Evolutionary conservation across 2,888 invertebrate species (phyloP).

Genomic region (Drosophila planitibia): DNA sequence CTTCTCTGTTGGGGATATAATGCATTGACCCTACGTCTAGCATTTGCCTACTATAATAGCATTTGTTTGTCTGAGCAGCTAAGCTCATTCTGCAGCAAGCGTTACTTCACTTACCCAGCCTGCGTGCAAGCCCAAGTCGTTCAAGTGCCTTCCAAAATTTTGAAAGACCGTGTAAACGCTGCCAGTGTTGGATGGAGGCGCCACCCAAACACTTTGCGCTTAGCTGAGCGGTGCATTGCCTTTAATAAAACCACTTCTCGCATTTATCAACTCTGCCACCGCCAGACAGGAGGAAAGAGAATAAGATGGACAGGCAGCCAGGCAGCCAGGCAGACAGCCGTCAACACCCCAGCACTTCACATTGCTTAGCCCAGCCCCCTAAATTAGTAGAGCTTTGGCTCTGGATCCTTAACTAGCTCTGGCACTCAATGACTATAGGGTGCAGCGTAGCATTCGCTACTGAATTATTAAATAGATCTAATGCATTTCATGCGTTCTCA

Average conservation of each 20-base stretch:
- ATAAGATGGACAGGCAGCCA: slow-evolving; percentile 1
- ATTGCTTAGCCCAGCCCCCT: slow-evolving; percentile 26
- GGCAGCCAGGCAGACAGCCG: slow-evolving; percentile 16
- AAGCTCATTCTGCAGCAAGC: slow-evolving; percentile 24
- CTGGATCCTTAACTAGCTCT: neutral
- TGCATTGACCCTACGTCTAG: slow-evolving; percentile 26
- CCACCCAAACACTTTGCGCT: slow-evolving; percentile 55
- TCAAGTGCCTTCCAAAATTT: slow-evolving; percentile 27
- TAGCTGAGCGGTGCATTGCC: slow-evolving; percentile 48
- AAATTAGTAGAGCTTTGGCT: slow-evolving; percentile 56
- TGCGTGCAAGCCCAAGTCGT: slow-evolving; percentile 15
- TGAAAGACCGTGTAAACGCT: slow-evolving; percentile 32
- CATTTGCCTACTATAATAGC: slow-evolving; percentile 24
- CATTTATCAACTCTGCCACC: slow-evolving; percentile 33
- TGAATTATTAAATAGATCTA: slow-evolving; percentile 74
- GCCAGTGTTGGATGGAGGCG: neutral
- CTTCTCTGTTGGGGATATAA: slow-evolving; percentile 1
- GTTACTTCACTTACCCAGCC: slow-evolving; percentile 7
- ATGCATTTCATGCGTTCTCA: slow-evolving; percentile 75
- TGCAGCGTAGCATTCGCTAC: slow-evolving; percentile 45
- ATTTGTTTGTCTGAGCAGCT: slow-evolving; percentile 36
- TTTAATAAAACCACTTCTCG: slow-evolving; percentile 40
- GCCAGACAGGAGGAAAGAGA: slow-evolving; percentile 8
- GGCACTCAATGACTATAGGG: slow-evolving; percentile 20
- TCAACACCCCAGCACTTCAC: slow-evolving; percentile 45